phyloP scores from a whole-genome alignment of 2,888 invertebrate genomes.

The Sclerodermus sp. region DNA sequence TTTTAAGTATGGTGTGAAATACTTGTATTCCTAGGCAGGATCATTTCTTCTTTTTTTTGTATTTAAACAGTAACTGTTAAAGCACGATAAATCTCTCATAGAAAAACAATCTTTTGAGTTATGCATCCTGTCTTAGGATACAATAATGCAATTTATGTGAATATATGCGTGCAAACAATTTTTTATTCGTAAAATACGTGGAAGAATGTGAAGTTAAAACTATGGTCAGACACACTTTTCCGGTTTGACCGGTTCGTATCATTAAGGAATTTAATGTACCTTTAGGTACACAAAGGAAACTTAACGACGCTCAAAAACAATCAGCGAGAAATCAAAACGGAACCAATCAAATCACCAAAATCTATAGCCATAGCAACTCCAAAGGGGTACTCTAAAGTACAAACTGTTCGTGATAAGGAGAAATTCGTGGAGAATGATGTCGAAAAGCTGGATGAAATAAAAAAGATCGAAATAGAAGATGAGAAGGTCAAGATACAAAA shows the following conservation, averaged over 20 bases:
- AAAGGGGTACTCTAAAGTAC: constrained; percentile 44
- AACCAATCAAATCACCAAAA: constrained; percentile 41
- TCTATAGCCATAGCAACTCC: constrained; percentile 41
- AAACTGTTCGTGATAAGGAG: constrained; percentile 47
- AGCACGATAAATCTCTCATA: too few relatives aligned
- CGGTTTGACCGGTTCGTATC: constrained; percentile 8
- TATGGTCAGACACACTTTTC: too few relatives aligned
- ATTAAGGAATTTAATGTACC: constrained; percentile 43
- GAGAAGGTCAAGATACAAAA: constrained; percentile 52
- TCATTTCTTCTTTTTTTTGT: constrained; percentile 6
- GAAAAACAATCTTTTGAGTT: too few relatives aligned
- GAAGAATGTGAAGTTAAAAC: too few relatives aligned
- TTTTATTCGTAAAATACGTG: too few relatives aligned
- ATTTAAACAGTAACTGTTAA: too few relatives aligned
- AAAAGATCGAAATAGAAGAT: constrained; percentile 41
- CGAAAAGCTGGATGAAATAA: constrained; percentile 43
- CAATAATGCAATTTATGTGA: constrained; percentile 13
- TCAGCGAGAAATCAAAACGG: constrained; percentile 48
- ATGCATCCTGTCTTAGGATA: constrained; percentile 5
- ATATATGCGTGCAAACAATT: constrained; percentile 11
- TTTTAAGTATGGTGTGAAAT: constrained; percentile 24
- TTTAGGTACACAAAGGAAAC: constrained; percentile 55
- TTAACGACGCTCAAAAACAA: constrained; percentile 49
- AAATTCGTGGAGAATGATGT: constrained; percentile 34
- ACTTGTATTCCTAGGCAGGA: constrained; percentile 14